phyloP scores from a whole-genome alignment of 2,888 invertebrate species.

The Polietes domitor region DNA sequence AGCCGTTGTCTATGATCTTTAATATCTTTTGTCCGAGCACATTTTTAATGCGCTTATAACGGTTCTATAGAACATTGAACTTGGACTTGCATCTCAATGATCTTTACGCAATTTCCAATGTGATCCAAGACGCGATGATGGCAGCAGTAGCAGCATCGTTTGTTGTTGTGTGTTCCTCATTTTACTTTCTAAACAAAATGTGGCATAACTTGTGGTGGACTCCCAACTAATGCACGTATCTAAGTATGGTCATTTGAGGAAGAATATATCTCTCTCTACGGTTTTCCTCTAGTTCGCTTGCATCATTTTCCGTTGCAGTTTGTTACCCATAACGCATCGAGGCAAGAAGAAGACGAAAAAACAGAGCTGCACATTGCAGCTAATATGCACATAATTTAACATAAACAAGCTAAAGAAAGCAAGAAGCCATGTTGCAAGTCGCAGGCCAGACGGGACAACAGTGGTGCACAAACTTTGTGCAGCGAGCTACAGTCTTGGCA shows the following conservation, averaged over 20 bases:
- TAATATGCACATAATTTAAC: slow-evolving; percentile 65
- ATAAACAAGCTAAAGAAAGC: slow-evolving; percentile 50
- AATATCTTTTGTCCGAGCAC: slow-evolving; percentile 23
- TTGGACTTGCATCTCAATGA: slow-evolving; percentile 47
- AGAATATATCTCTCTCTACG: slow-evolving; percentile 35
- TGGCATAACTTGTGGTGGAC: slow-evolving; percentile 37
- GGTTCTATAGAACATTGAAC: slow-evolving; percentile 60
- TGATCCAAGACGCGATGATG: neutral
- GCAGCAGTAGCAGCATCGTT: neutral
- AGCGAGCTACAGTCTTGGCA: neutral
- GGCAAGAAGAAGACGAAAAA: neutral
- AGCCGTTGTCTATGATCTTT: slow-evolving; percentile 15
- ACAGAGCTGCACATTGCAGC: slow-evolving; percentile 22
- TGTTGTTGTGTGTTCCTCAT: slow-evolving; percentile 46
- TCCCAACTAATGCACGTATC: slow-evolving; percentile 49
- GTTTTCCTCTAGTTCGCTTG: slow-evolving; percentile 35
- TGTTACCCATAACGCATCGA: slow-evolving; percentile 11
- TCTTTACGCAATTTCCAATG: slow-evolving; percentile 58
- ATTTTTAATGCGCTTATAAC: slow-evolving; percentile 32
- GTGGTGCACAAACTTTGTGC: slow-evolving; percentile 21
- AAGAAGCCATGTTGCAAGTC: slow-evolving; percentile 10
- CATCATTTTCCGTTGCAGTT: slow-evolving; percentile 9
- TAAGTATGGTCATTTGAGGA: slow-evolving; percentile 63
- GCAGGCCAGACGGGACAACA: neutral
- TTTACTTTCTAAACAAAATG: slow-evolving; percentile 65